A percentile compares a stretch with the other conserved stretches of the same genome.
Conservation (phyloP, 2,113 vertebrate genomes). For the Thermophis baileyi region DNA sequence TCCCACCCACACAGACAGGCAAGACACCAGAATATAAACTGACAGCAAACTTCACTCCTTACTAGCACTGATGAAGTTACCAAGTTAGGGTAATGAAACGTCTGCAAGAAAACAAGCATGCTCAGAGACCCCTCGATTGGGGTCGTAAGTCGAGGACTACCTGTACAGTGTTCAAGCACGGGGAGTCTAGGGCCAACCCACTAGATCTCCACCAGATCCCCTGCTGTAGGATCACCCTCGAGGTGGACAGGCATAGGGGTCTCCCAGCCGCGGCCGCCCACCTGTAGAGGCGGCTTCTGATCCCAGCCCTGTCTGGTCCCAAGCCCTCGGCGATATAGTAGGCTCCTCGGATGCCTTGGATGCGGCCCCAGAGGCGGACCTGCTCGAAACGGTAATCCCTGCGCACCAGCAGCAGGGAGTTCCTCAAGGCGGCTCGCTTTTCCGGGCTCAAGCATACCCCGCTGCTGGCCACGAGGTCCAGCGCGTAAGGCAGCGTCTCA, state of each 20-base stretch:
- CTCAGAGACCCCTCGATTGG: not conserved
- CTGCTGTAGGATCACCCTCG: not conserved
- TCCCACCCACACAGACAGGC: too few relatives aligned
- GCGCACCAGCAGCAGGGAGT: slow-evolving; percentile 78
- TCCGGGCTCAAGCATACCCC: slow-evolving; percentile 79
- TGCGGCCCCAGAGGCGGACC: slow-evolving; percentile 88
- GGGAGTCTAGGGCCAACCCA: not conserved
- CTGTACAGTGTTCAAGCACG: not conserved
- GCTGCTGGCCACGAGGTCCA: slow-evolving; percentile 76
- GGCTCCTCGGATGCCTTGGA: slow-evolving; percentile 77
- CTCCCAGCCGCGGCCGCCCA: slow-evolving; percentile 34
- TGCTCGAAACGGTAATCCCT: slow-evolving; percentile 82
- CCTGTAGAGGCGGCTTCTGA: slow-evolving; percentile 84
- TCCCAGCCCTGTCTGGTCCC: slow-evolving; percentile 74
- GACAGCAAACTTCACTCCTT: too few relatives aligned
- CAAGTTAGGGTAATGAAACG: too few relatives aligned
- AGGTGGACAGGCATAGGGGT: not conserved
- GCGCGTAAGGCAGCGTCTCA: slow-evolving; percentile 61
- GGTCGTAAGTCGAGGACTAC: not conserved
- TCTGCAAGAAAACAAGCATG: too few relatives aligned
- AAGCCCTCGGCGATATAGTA: slow-evolving; percentile 88
- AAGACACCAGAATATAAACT: too few relatives aligned
- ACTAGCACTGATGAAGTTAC: too few relatives aligned
- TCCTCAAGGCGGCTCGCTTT: slow-evolving; percentile 74
- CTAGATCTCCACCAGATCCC: not conserved